Evolutionary conservation across 2,113 vertebrate genomes (phyloP), one percentile per base, ranked within the genome.

Genomic region (Charadrius vociferus): DNA sequence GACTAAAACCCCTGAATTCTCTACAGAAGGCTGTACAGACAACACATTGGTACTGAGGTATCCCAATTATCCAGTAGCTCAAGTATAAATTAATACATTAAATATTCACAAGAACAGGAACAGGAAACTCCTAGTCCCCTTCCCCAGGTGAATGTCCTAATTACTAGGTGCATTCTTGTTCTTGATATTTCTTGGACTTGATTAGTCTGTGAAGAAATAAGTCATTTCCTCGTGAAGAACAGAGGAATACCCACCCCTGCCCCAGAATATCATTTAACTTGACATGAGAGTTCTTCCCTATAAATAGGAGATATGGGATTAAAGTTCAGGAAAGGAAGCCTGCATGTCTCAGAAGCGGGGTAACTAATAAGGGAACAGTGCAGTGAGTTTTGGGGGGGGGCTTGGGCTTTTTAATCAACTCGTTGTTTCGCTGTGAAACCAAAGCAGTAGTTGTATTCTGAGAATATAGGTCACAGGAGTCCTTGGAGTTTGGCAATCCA

Each of bases 351-450:
- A 80, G n/a, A 74, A 62, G 8, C 26, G 12, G 27, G 6, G 7
- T 21, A 56, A 73, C 23, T 32, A 71, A 47, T 39, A 82, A 62
- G 18, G 13, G 8, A 82, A 24, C 4, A 36, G 7, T 58, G 11
- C 18, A 79, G 32, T 24, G 39, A 84, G 9, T 27, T 53, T 53
- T 15, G 3, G 2, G 5, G 3, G 2, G 5, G 2, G 11, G 5
- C 2, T 77, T 77, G 3, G 2, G 12, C 34, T 84, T 87, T 55
- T 65, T 19, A 27, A 49, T 45, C 5, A 61, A 52, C 1, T 6
- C 19, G 7, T 43, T 62, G 7, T 65, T 95, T 55, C 61, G 9
- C 5, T 79, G 9, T 55, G 11, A 79, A 85, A 79, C 16, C 7
- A 12, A 80, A 36, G 47, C 10, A 71, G 6, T 27, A 36, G 5